Base-by-base conservation (phyloP, 2,888 invertebrate genomes). In the Drosophila villosipedis region DNA sequence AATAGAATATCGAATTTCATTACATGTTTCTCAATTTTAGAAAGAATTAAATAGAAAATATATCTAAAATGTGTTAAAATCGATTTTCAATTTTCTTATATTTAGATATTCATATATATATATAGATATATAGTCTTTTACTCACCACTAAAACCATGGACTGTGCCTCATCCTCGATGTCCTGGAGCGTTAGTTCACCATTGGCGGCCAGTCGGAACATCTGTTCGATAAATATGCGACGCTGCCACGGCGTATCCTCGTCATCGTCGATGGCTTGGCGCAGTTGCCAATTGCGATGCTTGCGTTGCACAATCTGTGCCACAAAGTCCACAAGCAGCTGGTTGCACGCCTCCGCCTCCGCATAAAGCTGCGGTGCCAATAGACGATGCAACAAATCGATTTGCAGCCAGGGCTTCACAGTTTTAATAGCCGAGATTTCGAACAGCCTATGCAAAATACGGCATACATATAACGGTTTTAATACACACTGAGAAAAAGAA, bases 91-190 rank as follows among this genome's bases (percentile, higher is more conserved):
- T 19, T 19, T n/a, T n/a, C 0, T 4, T 4, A 41, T n/a, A n/a
- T 41, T 41, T 4, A n/a, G n/a, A 10, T 10, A n/a, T 1, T 9
- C 2, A 31, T 31, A 31, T 31, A 9, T 31, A 0, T 31, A 9
- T 31, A 31, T 31, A 9, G 31, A 9, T 31, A n/a, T 41, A 7
- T 43, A n/a, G 31, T 52, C 4, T 22, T 2, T 14, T 25, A 81
- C 92, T 90, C 62, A 92, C 92, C 92, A 92, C 93, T 72, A 92
- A 71, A 7, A 93, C 85, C 92, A 92, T 93, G 6, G 93, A 92
- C 63, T 92, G 91, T 4, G 93, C 90, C 83, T 93, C 92, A 64
- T 92, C 87, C 82, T 92, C 91, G 61, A 92, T 91, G 67, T 92
- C 92, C 81, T 92, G 85, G 41, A 92, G 78, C 4, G 91, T 90